Percentiles rank a stretch among this genome's conserved stretches.
Evolutionary conservation across 2,888 invertebrate species (phyloP).

Genomic region (Epiblema foenella): DNA sequence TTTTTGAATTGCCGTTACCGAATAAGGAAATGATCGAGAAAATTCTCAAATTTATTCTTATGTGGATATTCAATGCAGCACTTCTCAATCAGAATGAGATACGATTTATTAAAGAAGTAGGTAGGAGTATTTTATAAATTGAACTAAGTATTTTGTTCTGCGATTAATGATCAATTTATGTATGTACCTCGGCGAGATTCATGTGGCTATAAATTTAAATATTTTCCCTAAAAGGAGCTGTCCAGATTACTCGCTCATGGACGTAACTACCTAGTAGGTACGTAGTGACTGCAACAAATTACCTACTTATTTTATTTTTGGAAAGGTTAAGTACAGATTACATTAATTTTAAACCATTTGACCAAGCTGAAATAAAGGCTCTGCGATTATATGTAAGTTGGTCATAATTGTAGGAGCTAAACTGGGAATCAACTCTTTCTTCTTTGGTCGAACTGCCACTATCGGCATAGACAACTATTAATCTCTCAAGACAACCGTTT

Average conservation of each 20-base stretch:
- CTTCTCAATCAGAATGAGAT: not conserved
- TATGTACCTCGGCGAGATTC: constrained; percentile 45
- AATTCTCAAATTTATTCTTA: not conserved
- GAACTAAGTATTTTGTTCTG: constrained; percentile 45
- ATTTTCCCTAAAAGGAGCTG: constrained; percentile 44
- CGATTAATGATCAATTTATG: constrained; percentile 45
- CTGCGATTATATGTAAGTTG: not conserved
- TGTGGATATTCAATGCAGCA: constrained; percentile 7
- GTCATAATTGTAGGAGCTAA: not conserved
- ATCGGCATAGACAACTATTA: too few species aligned
- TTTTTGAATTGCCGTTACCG: not conserved
- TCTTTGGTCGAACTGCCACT: not conserved
- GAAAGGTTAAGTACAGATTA: too few species aligned
- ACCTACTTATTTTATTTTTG: not conserved
- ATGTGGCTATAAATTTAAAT: constrained; percentile 51
- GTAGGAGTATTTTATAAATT: constrained; percentile 8
- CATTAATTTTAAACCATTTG: not conserved
- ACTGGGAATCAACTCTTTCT: not conserved
- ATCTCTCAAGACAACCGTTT: too few species aligned
- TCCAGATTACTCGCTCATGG: constrained; percentile 16
- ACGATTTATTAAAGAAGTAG: constrained; percentile 6
- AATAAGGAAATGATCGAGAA: not conserved
- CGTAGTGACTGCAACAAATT: not conserved
- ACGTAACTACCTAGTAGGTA: not conserved
- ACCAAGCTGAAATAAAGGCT: not conserved